Percentiles rank a stretch among this genome's conserved stretches.
phyloP scores from a whole-genome alignment of 2,797 vertebrate species.

The Pseudopleuronectes americanus region DNA sequence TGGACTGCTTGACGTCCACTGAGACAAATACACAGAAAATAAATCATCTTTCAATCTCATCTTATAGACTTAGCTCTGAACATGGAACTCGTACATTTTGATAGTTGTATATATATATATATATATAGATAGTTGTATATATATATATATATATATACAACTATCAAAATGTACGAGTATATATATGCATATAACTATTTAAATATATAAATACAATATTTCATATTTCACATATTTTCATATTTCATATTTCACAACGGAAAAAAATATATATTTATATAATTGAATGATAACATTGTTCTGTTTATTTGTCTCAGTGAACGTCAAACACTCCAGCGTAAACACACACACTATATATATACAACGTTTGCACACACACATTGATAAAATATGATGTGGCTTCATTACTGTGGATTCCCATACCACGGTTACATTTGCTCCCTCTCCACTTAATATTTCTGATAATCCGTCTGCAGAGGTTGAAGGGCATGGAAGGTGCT shows the following conservation, averaged over 20 bases:
- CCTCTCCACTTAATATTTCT: constrained; percentile 29
- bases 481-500: constrained; percentile 39
- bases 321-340: too few species aligned
- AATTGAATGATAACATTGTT: too few species aligned
- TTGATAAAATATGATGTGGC: constrained; percentile 17
- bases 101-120: background rate
- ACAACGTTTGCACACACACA: constrained; percentile 16
- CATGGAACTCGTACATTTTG: background rate
- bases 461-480: constrained; percentile 45
- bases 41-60: too few species aligned
- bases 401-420: constrained; percentile 21
- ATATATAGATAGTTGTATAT: background rate
- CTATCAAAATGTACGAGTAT: too few species aligned
- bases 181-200: too few species aligned
- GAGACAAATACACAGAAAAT: too few species aligned
- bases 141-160: background rate
- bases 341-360: constrained; percentile 3
- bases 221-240: too few species aligned
- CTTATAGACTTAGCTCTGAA: too few species aligned
- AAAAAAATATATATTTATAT: too few species aligned
- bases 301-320: too few species aligned
- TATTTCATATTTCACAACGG: too few species aligned
- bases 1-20: too few species aligned
- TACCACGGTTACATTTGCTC: constrained; percentile 21
- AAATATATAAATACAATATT: background rate